phyloP scores from a whole-genome alignment of 2,113 vertebrate species.

The Acanthochromis polyacanthus region DNA sequence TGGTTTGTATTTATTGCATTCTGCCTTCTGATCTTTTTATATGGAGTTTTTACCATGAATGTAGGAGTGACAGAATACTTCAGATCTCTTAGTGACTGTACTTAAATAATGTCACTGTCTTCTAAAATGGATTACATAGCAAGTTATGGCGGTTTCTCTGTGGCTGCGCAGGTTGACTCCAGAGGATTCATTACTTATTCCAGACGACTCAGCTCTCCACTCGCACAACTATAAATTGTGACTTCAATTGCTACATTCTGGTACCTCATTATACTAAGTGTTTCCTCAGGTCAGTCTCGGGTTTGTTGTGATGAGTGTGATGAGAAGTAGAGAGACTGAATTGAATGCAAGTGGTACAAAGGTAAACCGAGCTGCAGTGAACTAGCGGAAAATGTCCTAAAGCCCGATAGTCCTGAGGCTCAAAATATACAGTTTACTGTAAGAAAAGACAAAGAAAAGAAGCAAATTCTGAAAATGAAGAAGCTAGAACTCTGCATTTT shows the following conservation, averaged over 20 bases:
- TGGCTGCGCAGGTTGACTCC: slow-evolving; percentile 7
- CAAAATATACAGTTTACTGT: too few species aligned
- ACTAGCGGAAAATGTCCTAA: too few species aligned
- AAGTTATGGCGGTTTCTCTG: neutral
- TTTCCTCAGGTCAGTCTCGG: slow-evolving; percentile 3
- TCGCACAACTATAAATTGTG: slow-evolving; percentile 36
- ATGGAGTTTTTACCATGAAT: neutral
- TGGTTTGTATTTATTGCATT: slow-evolving; percentile 5
- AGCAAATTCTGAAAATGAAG: too few species aligned
- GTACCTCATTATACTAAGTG: slow-evolving; percentile 53
- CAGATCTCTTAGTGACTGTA: neutral
- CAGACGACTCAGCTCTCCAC: slow-evolving; percentile 23
- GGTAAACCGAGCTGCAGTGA: too few species aligned
- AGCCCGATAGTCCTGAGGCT: too few species aligned
- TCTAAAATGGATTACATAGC: slow-evolving; percentile 20
- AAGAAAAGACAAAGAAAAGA: too few species aligned
- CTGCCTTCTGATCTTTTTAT: neutral
- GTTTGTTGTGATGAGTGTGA: neutral
- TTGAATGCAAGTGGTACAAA: too few species aligned
- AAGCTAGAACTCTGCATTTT: too few species aligned
- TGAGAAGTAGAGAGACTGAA: too few species aligned
- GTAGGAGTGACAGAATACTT: neutral
- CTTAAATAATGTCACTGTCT: slow-evolving; percentile 5
- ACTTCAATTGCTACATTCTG: slow-evolving; percentile 47
- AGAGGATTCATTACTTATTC: slow-evolving; percentile 47